Conservation (phyloP, 2,797 vertebrate species). For the Eupleurogrammus muticus region DNA sequence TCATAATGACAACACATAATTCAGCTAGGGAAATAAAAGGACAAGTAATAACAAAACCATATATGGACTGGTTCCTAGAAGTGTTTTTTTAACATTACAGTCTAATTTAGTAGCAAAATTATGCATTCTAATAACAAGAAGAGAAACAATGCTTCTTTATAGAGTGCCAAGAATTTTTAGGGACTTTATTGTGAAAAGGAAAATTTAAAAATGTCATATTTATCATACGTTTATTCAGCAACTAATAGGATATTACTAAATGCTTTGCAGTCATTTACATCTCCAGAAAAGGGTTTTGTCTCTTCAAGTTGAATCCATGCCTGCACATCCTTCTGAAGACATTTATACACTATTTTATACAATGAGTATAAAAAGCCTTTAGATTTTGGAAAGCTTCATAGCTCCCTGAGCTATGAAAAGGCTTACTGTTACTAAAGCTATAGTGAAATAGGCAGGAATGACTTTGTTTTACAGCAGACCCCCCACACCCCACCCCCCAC, state of each 20-base stretch:
- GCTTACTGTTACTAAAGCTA: slow-evolving; percentile 12
- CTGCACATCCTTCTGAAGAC: neutral
- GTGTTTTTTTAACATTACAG: slow-evolving; percentile 4
- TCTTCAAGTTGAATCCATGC: neutral
- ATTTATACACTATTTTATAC: neutral
- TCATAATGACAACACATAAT: neutral
- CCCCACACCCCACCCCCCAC: neutral
- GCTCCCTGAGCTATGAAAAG: slow-evolving; percentile 22
- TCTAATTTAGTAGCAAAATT: no score
- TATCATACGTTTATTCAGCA: no score
- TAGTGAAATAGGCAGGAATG: slow-evolving; percentile 25
- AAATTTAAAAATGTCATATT: no score
- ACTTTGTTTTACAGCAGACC: slow-evolving; percentile 35
- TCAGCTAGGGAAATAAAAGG: neutral
- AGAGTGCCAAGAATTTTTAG: no score
- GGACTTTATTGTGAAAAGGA: no score
- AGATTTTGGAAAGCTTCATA: slow-evolving; percentile 25
- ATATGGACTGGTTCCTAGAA: neutral
- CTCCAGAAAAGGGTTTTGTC: neutral
- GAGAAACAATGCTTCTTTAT: no score
- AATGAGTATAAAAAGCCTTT: neutral
- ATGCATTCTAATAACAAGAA: no score
- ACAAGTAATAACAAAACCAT: neutral
- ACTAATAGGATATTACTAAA: no score
- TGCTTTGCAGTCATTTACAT: no score